These are phyloP conservation scores for Hylaeus volcanicus DNA, from an alignment of 1,140 invertebrate genomes.

Conservation along the genomic window DNA sequence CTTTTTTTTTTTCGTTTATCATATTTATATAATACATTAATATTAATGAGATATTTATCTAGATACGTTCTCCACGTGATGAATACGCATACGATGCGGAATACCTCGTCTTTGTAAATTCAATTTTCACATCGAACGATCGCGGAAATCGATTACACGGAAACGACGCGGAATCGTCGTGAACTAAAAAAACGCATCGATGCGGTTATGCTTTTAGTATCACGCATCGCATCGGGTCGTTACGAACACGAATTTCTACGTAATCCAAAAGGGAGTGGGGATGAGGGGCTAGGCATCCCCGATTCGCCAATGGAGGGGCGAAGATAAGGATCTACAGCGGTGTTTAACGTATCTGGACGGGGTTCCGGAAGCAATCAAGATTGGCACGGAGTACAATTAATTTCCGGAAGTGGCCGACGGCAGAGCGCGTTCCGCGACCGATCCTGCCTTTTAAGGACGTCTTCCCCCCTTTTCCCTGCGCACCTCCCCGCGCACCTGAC, in stretches of 20 bases:
- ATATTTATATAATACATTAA: too few relatives aligned
- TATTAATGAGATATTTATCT: too few relatives aligned
- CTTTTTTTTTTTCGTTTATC: neutral
- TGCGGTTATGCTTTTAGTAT: neutral
- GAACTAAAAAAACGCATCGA: neutral
- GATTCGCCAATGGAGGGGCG: neutral
- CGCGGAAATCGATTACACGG: constrained; percentile 1
- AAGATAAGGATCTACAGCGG: constrained; percentile 11
- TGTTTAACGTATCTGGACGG: neutral
- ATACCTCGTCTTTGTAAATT: neutral
- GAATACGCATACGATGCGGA: too few relatives aligned
- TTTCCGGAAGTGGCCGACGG: constrained; percentile 24
- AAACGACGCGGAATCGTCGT: neutral
- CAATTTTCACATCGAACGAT: neutral
- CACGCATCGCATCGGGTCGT: constrained; percentile 5
- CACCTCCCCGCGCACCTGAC: neutral
- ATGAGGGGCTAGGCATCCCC: neutral
- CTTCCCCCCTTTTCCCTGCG: neutral
- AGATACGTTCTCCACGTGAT: too few relatives aligned
- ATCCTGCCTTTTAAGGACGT: constrained; percentile 37
- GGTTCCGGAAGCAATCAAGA: constrained; percentile 35
- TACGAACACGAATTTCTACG: constrained; percentile 14
- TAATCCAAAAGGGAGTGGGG: neutral
- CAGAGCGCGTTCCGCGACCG: constrained; percentile 10
- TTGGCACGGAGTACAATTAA: constrained; percentile 13